phyloP scores from a whole-genome alignment of 2,888 invertebrate species.

The Pocota personata region DNA sequence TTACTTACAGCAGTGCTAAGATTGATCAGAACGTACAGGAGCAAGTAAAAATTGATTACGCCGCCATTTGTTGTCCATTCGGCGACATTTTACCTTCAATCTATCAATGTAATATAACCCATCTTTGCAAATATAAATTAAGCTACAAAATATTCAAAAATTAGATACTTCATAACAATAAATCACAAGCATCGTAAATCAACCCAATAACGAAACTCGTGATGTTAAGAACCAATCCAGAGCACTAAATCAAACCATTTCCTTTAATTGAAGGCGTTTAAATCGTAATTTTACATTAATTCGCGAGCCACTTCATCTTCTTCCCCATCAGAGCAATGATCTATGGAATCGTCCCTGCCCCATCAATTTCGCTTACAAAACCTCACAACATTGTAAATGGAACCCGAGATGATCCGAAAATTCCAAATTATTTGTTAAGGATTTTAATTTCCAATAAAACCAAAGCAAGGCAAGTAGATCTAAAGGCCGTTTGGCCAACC shows the following conservation, averaged over 20 bases:
- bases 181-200: conserved; percentile 28
- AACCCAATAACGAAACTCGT: not conserved
- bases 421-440: conserved; percentile 48
- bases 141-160: not conserved
- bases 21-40: no score
- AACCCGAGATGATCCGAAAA: conserved; percentile 46
- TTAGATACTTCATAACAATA: conserved; percentile 3
- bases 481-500: conserved; percentile 6
- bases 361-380: not conserved
- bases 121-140: no score
- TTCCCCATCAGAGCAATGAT: conserved; percentile 19
- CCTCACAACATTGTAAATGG: conserved; percentile 25
- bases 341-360: not conserved
- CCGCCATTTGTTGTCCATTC: no score
- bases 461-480: not conserved
- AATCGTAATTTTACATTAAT: not conserved
- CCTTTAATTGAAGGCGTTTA: conserved; percentile 12
- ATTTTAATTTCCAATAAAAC: conserved; percentile 65
- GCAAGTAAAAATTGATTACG: no score
- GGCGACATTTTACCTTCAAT: no score
- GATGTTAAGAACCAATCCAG: conserved; percentile 37
- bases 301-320: conserved; percentile 1
- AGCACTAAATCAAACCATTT: conserved; percentile 20
- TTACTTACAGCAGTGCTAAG: no score
- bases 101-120: no score